Evolutionary conservation across 2,797 vertebrate species (phyloP).

Genomic region (Zalophus californianus): DNA sequence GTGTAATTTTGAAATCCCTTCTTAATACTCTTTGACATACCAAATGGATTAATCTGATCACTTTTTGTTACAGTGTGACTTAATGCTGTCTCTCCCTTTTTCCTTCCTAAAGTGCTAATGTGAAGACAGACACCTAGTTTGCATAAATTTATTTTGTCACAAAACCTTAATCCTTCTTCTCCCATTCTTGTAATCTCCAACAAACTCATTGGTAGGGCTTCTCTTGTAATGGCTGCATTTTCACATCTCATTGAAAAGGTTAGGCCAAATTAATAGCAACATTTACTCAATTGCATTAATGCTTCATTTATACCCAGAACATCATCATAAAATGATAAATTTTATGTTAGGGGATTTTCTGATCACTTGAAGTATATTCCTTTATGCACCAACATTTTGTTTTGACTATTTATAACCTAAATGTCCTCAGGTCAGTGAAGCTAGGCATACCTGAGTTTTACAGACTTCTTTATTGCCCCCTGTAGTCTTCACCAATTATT

Average conservation of each 20-base stretch:
- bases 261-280: neutral
- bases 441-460: neutral
- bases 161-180: neutral
- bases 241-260: neutral
- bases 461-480: neutral
- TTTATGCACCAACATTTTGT: neutral
- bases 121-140: neutral
- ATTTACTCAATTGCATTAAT: neutral
- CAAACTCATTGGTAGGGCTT: neutral
- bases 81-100: neutral
- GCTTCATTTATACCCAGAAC: neutral
- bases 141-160: neutral
- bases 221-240: neutral
- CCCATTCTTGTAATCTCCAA: neutral
- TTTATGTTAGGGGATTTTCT: neutral
- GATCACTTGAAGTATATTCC: neutral
- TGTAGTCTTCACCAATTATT: neutral
- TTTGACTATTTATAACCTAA: neutral
- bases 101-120: conserved; percentile 4
- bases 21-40: conserved; percentile 44
- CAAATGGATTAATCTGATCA: neutral
- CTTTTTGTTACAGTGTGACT: neutral
- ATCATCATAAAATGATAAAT: neutral
- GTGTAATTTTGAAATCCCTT: neutral
- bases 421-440: neutral